Evolutionary conservation across 2,888 invertebrate genomes (phyloP).

Genomic region (Apodemia mormo): DNA sequence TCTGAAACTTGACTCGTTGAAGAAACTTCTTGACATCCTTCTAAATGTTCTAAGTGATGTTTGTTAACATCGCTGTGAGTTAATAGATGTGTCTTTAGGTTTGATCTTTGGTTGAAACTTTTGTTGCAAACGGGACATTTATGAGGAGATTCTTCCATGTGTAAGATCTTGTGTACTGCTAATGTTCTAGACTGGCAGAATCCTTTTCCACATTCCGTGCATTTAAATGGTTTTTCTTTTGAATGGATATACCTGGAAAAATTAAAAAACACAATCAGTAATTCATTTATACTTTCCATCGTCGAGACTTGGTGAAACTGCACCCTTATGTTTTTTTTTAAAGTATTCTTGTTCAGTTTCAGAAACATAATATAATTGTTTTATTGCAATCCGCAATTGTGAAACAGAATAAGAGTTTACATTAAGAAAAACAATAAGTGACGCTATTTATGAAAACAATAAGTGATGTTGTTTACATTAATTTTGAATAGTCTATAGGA

Average conservation of each 20-base stretch:
- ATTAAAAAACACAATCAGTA: constrained; percentile 43
- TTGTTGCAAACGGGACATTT: constrained; percentile 94
- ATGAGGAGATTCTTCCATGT: constrained; percentile 96
- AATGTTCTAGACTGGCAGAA: constrained; percentile 98
- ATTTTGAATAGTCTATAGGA: neutral
- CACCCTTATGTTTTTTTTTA: too few species aligned
- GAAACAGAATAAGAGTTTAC: too few species aligned
- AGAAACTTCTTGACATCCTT: constrained; percentile 77
- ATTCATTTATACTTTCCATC: constrained; percentile 17
- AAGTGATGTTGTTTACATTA: too few species aligned
- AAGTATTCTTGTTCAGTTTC: too few species aligned
- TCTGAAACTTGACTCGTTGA: constrained; percentile 74
- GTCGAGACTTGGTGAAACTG: too few species aligned
- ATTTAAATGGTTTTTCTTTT: constrained; percentile 99
- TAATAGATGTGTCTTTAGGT: constrained; percentile 93
- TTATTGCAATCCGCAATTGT: too few species aligned
- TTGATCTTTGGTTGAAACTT: constrained; percentile 95
- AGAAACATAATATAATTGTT: too few species aligned
- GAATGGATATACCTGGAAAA: constrained; percentile 96
- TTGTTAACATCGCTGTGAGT: constrained; percentile 89
- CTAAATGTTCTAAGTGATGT: constrained; percentile 73
- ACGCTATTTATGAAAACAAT: too few species aligned
- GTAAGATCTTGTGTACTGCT: constrained; percentile 96
- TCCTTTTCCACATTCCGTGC: constrained; percentile 97
- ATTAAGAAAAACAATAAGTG: too few species aligned